Conservation (phyloP, 2,113 vertebrate species). For the Rhinogobius similis region DNA sequence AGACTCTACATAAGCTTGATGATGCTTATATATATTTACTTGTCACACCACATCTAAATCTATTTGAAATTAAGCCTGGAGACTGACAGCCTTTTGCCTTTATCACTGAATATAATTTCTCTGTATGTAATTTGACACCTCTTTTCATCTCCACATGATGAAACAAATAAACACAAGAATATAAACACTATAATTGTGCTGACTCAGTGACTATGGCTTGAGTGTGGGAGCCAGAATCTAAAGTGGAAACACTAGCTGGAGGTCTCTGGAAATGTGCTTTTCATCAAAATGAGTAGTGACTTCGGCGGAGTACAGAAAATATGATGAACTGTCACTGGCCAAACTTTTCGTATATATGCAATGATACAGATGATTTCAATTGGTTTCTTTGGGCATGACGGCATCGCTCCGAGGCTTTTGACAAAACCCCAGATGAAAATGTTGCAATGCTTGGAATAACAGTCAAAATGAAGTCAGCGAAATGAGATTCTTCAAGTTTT, state of each 20-base stretch:
- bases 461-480: conserved; percentile 13
- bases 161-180: conserved; percentile 24
- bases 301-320: conserved; percentile 23
- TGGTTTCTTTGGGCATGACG: conserved; percentile 22
- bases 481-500: not conserved
- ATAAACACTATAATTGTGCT: conserved; percentile 11
- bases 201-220: conserved; percentile 19
- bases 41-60: not conserved
- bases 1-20: not conserved
- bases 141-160: not conserved
- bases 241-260: conserved; percentile 23
- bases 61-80: not conserved
- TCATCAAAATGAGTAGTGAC: conserved; percentile 38
- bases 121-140: conserved; percentile 17
- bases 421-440: conserved; percentile 29
- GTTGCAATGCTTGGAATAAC: conserved; percentile 1
- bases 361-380: conserved; percentile 33
- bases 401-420: conserved; percentile 14
- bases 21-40: not conserved
- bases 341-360: conserved; percentile 36
- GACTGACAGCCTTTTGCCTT: not conserved
- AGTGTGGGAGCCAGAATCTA: conserved; percentile 23
- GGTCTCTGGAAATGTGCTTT: conserved; percentile 32
- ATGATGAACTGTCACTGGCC: conserved; percentile 15
- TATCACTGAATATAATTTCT: conserved; percentile 13